A percentile compares a stretch with the other conserved stretches of the same genome.
Evolutionary conservation across 2,888 invertebrate genomes (phyloP).

Genomic region (Brenthis ino): DNA sequence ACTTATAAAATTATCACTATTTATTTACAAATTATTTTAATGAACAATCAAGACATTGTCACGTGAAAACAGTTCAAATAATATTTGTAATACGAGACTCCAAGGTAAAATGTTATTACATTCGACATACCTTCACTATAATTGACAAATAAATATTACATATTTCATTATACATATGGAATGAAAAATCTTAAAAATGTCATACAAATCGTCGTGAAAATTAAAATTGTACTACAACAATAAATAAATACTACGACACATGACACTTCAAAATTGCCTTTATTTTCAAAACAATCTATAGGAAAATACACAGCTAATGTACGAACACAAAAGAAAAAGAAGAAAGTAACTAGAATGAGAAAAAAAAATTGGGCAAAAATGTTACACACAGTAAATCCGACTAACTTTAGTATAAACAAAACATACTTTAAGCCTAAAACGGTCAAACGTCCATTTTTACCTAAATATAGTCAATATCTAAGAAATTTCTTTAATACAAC

Average conservation of each 20-base stretch:
- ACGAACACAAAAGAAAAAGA: slow-evolving; percentile 12
- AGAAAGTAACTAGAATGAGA: background rate
- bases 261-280: slow-evolving; percentile 5
- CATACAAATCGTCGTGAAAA: slow-evolving; percentile 17
- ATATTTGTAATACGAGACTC: slow-evolving; percentile 25
- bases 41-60: slow-evolving; percentile 38
- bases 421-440: background rate
- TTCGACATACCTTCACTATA: slow-evolving; percentile 10
- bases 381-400: background rate
- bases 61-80: slow-evolving; percentile 37
- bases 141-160: slow-evolving; percentile 28
- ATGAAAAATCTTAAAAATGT: slow-evolving; percentile 28
- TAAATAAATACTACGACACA: slow-evolving; percentile 24
- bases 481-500: too few relatives aligned
- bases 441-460: too few relatives aligned
- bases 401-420: background rate
- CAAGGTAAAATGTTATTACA: slow-evolving; percentile 9
- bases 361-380: slow-evolving; percentile 7
- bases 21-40: slow-evolving; percentile 59
- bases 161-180: slow-evolving; percentile 23
- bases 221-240: slow-evolving; percentile 19
- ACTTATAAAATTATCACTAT: slow-evolving; percentile 46
- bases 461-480: background rate
- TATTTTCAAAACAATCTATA: background rate
- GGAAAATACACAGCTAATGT: slow-evolving; percentile 1